Evolutionary conservation across 2,113 vertebrate genomes (phyloP), one percentile per base, ranked within the genome.

Genomic region (Pituophis catenifer): DNA sequence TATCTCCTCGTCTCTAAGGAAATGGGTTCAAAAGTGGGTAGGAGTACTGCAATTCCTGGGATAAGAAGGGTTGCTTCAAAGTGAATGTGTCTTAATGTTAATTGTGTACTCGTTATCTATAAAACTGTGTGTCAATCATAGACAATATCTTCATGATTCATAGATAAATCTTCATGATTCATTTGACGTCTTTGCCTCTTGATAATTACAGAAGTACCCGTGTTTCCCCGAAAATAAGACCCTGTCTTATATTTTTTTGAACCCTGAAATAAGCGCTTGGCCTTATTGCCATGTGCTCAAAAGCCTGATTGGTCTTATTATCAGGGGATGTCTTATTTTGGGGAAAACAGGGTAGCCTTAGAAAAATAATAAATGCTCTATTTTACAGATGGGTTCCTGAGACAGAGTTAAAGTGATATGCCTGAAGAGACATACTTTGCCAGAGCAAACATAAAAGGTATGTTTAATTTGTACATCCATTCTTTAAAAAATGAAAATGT

Each of bases 301-400:
- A 48, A 48, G 44, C 44, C 1, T 5, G 4, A 48, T 48, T 48
- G 44, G 44, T 48, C 44, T 48, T 48, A 48, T 48, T 48, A 48
- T 48, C 44, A 48, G 44, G 44, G 44, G 44, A 48, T 48, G 44
- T 48, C 44, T 48, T 48, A 48, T 48, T 48, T 48, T 48, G 44
- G 44, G 44, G 44, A 4, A 48, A 48, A 5, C 44, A 3, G 44
- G 44, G 44, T 75, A 75, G 15, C 33, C 33, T 81, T 55, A 86
- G 55, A 11, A 29, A 50, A 59, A 19, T 92, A 92, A 88, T 70
- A 8, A 44, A 44, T 89, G 52, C 15, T 75, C 24, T 13, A 54
- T 92, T 92, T 92, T 92, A 89, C 91, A 92, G 87, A 89, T 88
- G 58, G 19, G 12, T 65, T 23, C 33, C 23, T 55, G 33, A 81